phyloP scores from a whole-genome alignment of 2,113 vertebrate species.

The Bubalus kerabau region DNA sequence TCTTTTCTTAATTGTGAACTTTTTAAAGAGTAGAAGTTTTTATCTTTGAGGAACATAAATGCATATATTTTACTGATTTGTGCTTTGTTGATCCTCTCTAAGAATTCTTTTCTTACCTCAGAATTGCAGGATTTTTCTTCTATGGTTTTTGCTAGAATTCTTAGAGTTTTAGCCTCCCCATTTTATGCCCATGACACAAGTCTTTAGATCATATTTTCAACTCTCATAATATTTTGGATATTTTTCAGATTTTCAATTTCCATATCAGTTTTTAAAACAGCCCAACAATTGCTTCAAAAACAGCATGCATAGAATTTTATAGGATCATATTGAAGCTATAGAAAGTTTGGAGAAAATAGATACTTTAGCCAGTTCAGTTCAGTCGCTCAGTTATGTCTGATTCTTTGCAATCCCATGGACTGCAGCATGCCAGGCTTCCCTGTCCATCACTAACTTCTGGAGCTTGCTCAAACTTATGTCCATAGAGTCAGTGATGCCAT shows the following conservation, averaged over 20 bases:
- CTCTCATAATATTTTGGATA: neutral
- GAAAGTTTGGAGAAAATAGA: neutral
- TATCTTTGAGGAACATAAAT: neutral
- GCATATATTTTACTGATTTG: neutral
- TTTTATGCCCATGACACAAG: neutral
- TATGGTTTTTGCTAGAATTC: neutral
- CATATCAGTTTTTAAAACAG: neutral
- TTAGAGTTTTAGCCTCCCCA: neutral
- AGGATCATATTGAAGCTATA: neutral
- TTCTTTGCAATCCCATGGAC: neutral
- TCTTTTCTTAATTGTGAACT: neutral
- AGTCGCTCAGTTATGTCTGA: neutral
- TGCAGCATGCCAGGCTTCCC: fast-evolving
- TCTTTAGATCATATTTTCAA: neutral
- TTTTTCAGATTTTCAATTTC: neutral
- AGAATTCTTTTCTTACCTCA: neutral
- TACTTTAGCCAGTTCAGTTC: neutral
- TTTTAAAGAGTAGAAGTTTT: neutral
- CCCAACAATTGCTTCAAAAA: neutral
- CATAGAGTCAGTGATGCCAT: neutral
- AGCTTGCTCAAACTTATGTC: neutral
- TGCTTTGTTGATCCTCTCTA: neutral
- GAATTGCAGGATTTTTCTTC: neutral
- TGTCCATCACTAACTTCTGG: neutral
- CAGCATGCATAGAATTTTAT: neutral